A percentile compares a stretch with the other conserved stretches of the same genome.
Conservation (phyloP, 2,888 invertebrate species). For the Acronicta leporina region DNA sequence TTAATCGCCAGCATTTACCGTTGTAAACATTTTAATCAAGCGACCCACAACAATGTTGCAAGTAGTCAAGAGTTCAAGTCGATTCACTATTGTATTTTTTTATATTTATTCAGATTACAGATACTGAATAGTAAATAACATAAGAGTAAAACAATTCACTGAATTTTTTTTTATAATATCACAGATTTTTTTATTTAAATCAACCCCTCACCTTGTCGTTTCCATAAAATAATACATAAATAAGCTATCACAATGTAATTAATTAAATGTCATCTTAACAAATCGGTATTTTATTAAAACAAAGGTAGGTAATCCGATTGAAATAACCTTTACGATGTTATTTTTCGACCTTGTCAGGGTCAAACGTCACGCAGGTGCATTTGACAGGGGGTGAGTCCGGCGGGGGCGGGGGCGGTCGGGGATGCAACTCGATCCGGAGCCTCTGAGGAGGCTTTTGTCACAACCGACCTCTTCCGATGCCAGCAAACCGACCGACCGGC, state of each 20-base stretch:
- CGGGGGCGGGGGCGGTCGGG: constrained; percentile 38
- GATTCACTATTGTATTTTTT: background rate
- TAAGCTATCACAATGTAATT: constrained; percentile 3
- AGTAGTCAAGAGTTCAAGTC: background rate
- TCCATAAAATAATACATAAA: background rate
- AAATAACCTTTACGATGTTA: constrained; percentile 35
- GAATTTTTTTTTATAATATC: background rate
- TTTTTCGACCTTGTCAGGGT: constrained; percentile 61
- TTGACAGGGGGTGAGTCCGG: constrained; percentile 18
- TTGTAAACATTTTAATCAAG: constrained; percentile 25
- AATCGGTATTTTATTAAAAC: constrained; percentile 36
- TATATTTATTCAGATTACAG: too few relatives aligned
- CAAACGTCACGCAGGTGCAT: constrained; percentile 55
- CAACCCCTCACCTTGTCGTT: background rate
- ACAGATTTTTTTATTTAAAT: background rate
- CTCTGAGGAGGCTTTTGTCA: constrained; percentile 69
- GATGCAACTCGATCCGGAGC: constrained; percentile 70
- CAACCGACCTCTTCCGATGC: constrained; percentile 62
- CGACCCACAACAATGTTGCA: background rate
- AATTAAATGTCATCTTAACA: constrained; percentile 24
- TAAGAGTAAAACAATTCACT: background rate
- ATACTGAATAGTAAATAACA: background rate
- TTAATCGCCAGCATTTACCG: constrained; percentile 2
- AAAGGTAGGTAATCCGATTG: constrained; percentile 22
- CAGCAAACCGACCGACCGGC: constrained; percentile 59